These are phyloP conservation scores for Hesperia comma DNA, from an alignment of 2,888 invertebrate genomes.

Conservation along the genomic window DNA sequence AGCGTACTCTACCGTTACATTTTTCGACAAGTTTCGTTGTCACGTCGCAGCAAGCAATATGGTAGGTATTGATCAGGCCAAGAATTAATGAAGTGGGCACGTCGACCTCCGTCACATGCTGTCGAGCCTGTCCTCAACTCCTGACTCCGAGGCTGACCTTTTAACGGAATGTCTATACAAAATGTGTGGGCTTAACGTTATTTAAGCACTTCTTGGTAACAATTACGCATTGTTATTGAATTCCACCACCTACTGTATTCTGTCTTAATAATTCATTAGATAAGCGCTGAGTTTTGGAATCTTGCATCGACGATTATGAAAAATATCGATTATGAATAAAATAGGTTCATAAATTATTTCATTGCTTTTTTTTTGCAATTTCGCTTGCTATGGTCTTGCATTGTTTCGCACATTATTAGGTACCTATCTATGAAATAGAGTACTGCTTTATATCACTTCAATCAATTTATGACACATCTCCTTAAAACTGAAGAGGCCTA, in stretches of 20 bases:
- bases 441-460: no score
- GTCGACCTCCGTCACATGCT: constrained; percentile 78
- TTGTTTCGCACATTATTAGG: background rate
- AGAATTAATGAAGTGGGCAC: constrained; percentile 81
- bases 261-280: constrained; percentile 3
- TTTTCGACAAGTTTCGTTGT: constrained; percentile 33
- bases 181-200: constrained; percentile 58
- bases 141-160: constrained; percentile 59
- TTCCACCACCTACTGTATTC: constrained; percentile 17
- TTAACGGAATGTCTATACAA: constrained; percentile 70
- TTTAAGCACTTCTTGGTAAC: constrained; percentile 36
- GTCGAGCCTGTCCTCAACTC: constrained; percentile 56
- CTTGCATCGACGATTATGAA: background rate
- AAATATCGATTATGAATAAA: no score
- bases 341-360: no score
- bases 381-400: no score
- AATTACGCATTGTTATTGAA: constrained; percentile 38
- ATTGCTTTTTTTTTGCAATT: no score
- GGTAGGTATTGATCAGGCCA: constrained; percentile 71
- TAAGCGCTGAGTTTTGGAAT: background rate
- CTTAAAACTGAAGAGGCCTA: no score
- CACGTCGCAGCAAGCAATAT: constrained; percentile 47
- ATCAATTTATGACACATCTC: no score
- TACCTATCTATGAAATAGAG: no score
- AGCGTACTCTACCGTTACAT: background rate